Evolutionary conservation across 2,113 vertebrate genomes (phyloP), one percentile per base, ranked within the genome.

Genomic region (Balaeniceps rex): DNA sequence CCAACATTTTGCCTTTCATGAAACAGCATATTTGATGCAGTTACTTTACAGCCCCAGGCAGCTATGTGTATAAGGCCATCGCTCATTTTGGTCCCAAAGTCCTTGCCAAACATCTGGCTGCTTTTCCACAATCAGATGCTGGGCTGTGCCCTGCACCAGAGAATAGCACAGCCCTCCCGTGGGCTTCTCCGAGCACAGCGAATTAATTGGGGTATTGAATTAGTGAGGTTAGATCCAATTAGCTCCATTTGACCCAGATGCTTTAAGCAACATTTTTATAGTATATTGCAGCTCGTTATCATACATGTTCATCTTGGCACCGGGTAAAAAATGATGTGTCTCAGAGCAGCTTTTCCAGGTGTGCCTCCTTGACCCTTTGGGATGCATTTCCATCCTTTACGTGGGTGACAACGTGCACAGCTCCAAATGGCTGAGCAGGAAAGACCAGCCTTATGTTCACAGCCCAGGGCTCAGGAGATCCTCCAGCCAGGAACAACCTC

Each of bases 131-230:
- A 23, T 2, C 33, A 58, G 25, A 44, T 55, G 42, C 65, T 29
- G 47, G 34, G 47, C 66, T 63, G 42, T 33, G 40, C 44, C 70
- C 57, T 57, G 26, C 24, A 16, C 24, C 7, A 2, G 61, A 54
- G 44, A 60, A 29, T 1, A 51, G 93, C 33, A 14, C 51, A 76
- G 52, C 47, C 49, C 55, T 80, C 68, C 70, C 0, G 0, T 36
- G 16, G 49, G 24, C 19, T 42, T 18, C 81, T 33, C 34, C 2
- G 46, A 83, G 31, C 26, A 49, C 46, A 44, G 10, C 0, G 0
- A 81, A 94, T 93, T 96, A 94, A 94, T 28, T 42, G 47, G n/a
- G 51, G 47, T 38, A 68, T 58, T 82, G 81, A 94, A 84, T 94
- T 78, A 89, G 64, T 14, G 61, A 93, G 77, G 89, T 87, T 68